A percentile compares a stretch with the other conserved stretches of the same genome.
These are phyloP conservation scores for Ornithoptera alexandrae DNA, from an alignment of 2,888 invertebrate genomes.

Conservation along the genomic window DNA sequence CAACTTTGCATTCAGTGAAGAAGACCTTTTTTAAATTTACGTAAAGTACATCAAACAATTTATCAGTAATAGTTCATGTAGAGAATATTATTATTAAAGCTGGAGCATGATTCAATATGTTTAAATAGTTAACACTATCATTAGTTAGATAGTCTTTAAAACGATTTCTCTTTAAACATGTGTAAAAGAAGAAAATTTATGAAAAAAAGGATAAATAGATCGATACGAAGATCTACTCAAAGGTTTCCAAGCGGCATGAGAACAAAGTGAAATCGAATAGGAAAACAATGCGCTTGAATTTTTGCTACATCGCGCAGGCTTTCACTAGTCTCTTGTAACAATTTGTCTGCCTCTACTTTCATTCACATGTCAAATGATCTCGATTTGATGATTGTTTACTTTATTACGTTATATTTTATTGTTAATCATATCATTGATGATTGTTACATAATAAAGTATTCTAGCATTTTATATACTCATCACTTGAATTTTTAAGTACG, in stretches of 20 bases:
- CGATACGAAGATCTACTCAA: slow-evolving; percentile 38
- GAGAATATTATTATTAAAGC: neutral
- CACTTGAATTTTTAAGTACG: no score
- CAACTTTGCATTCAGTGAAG: no score
- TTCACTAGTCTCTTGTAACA: slow-evolving; percentile 54
- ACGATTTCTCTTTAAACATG: neutral
- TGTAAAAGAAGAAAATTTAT: slow-evolving; percentile 4
- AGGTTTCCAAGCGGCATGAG: slow-evolving; percentile 53
- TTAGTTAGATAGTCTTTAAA: neutral
- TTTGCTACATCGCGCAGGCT: slow-evolving; percentile 59
- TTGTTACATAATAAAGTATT: neutral
- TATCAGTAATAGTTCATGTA: no score
- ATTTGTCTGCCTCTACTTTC: slow-evolving; percentile 29
- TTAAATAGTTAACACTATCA: neutral
- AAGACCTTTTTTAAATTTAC: neutral
- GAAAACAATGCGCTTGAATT: slow-evolving; percentile 68
- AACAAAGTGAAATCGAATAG: slow-evolving; percentile 68
- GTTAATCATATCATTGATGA: neutral
- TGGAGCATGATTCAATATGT: neutral
- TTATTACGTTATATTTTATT: neutral
- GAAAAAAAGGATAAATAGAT: slow-evolving; percentile 12
- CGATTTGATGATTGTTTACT: slow-evolving; percentile 7
- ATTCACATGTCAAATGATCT: slow-evolving; percentile 34
- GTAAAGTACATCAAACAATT: neutral
- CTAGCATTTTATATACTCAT: neutral